Base-by-base conservation (phyloP, 2,113 vertebrate species). In the Acanthisitta chloris region DNA sequence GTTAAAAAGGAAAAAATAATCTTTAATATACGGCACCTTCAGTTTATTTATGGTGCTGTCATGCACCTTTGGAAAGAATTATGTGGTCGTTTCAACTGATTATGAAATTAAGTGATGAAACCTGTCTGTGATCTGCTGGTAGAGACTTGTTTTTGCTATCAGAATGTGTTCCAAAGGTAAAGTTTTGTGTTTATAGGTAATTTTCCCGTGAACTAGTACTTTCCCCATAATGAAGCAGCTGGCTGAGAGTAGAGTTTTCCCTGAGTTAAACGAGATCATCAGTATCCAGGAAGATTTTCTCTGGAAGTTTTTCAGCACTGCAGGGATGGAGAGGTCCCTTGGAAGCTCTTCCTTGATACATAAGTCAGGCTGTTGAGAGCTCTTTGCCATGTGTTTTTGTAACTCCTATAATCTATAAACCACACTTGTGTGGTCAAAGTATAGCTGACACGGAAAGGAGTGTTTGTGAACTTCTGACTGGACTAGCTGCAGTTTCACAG, bases 291-390 rank as follows among this genome's bases (percentile, higher is more conserved):
- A 94, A 73, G 61, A 82, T 91, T 96, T 95, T 82, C 85, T 36
- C 94, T 96, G 96, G 81, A 96, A 81, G 25, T 55, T 93, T 96
- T 97, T 97, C 96, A 97, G 95, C 90, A 86, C 81, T 88, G 62
- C 64, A 80, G 70, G 34, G 52, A 83, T 96, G 95, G 94, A 96
- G 96, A 96, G 90, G 92, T 97, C 92, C 85, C 45, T 87, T 86
- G 92, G 66, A 97, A 93, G 29, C 69, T 79, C 86, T 94, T 95
- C 52, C 81, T 95, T 94, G 86, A 88, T 91, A 87, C 24, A 14
- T 36, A 86, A 94, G 59, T 67, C 49, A 61, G 46, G 29, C 80
- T 87, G 61, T 83, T 0, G 55, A 72, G 70, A 71, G 81, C 59
- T 64, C 67, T 96, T 94, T 96, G 81, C 88, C 28, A 3, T 84